Percentiles rank a stretch among this genome's conserved stretches.
These are phyloP conservation scores for Campoplex capitator DNA, from an alignment of 2,888 invertebrate genomes.

Conservation along the genomic window DNA sequence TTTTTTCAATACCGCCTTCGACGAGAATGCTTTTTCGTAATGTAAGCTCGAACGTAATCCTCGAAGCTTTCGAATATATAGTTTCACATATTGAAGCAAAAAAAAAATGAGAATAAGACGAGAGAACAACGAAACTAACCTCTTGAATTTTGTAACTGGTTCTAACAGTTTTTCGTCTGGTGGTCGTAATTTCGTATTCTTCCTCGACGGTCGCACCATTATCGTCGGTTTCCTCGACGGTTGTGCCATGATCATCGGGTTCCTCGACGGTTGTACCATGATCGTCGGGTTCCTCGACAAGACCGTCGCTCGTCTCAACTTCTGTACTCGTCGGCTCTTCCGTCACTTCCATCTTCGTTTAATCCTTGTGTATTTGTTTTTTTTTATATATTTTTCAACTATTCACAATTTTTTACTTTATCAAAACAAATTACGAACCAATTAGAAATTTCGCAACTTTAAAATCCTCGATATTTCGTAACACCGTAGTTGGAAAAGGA, in stretches of 20 bases:
- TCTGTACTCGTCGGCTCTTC: constrained; percentile 78
- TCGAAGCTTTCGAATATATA: background rate
- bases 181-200: constrained; percentile 83
- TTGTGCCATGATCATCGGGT: constrained; percentile 75
- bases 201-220: constrained; percentile 81
- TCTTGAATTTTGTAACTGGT: constrained; percentile 84
- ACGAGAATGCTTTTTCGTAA: constrained; percentile 2
- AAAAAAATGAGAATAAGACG: background rate
- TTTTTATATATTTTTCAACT: constrained; percentile 59
- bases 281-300: constrained; percentile 66
- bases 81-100: no score
- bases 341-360: constrained; percentile 79
- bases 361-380: background rate
- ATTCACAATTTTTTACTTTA: background rate
- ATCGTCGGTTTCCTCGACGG: constrained; percentile 75
- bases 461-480: constrained; percentile 40
- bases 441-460: background rate
- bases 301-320: constrained; percentile 65
- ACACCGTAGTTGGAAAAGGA: background rate
- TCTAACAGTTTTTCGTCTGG: constrained; percentile 81
- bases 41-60: background rate
- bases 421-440: background rate
- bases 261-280: constrained; percentile 76
- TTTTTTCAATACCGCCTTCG: constrained; percentile 1
- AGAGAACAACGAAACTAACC: constrained; percentile 74